phyloP scores from a whole-genome alignment of 2,113 vertebrate species.

The Pampusana beccarii region DNA sequence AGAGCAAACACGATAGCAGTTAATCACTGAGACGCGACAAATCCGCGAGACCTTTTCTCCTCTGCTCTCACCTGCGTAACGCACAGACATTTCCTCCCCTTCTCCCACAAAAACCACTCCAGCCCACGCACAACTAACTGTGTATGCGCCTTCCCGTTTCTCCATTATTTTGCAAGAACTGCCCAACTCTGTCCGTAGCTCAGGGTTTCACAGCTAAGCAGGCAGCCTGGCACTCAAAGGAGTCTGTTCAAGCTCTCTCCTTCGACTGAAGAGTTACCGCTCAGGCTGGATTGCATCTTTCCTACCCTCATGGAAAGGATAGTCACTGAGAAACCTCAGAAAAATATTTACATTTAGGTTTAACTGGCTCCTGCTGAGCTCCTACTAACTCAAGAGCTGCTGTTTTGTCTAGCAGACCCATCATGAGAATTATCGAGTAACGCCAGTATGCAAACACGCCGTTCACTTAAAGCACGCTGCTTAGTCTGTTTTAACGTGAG shows the following conservation, averaged over 20 bases:
- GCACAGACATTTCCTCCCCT: background rate
- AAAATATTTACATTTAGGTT: constrained; percentile 19
- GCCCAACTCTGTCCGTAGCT: background rate
- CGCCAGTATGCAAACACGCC: background rate
- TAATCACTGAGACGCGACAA: background rate
- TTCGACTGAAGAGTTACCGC: background rate
- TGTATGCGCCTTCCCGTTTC: background rate
- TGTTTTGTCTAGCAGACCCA: background rate
- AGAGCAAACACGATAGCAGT: background rate
- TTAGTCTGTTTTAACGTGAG: background rate
- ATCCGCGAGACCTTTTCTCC: background rate
- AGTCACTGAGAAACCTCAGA: constrained; percentile 9
- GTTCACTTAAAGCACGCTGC: background rate
- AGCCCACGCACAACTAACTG: background rate
- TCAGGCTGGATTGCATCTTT: background rate
- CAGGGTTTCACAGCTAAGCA: background rate
- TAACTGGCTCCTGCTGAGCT: background rate
- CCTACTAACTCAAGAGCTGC: background rate
- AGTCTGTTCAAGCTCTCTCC: background rate
- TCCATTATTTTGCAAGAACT: background rate
- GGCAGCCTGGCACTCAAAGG: background rate
- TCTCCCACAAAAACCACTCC: background rate
- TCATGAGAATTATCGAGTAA: background rate
- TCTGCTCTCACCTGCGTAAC: background rate
- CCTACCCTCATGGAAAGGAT: background rate